Percentiles rank a stretch among this genome's conserved stretches.
Conservation (phyloP, 1,140 invertebrate genomes). For the Papilio polytes region DNA sequence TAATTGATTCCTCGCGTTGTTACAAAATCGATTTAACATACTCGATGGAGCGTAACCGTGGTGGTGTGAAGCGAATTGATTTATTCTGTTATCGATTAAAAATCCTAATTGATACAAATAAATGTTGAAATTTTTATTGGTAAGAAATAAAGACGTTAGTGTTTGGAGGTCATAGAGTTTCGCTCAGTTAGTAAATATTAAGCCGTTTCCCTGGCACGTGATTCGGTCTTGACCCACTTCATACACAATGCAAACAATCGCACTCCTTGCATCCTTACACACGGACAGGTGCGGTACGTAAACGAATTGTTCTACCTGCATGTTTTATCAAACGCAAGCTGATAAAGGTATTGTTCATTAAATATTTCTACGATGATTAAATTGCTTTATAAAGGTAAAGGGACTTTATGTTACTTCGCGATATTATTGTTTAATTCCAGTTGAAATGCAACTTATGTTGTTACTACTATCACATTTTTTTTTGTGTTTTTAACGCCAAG, state of each 20-base stretch:
- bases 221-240: constrained; percentile 56
- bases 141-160: background rate
- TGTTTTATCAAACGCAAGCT: background rate
- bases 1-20: constrained; percentile 52
- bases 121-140: background rate
- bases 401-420: too few species aligned
- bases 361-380: constrained; percentile 4
- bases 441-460: background rate
- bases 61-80: constrained; percentile 11
- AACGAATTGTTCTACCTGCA: constrained; percentile 7
- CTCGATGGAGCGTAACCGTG: background rate
- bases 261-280: constrained; percentile 42
- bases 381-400: background rate
- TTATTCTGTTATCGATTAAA: constrained; percentile 40
- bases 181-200: constrained; percentile 41
- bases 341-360: constrained; percentile 2
- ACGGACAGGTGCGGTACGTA: background rate
- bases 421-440: background rate
- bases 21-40: constrained; percentile 28
- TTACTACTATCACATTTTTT: background rate
- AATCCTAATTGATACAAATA: constrained; percentile 19
- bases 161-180: constrained; percentile 40
- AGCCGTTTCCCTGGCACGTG: constrained; percentile 48
- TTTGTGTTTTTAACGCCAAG: too few species aligned
- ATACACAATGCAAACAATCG: constrained; percentile 41